phyloP scores from a whole-genome alignment of 2,888 invertebrate genomes.

The Eupelmus urozonus region DNA sequence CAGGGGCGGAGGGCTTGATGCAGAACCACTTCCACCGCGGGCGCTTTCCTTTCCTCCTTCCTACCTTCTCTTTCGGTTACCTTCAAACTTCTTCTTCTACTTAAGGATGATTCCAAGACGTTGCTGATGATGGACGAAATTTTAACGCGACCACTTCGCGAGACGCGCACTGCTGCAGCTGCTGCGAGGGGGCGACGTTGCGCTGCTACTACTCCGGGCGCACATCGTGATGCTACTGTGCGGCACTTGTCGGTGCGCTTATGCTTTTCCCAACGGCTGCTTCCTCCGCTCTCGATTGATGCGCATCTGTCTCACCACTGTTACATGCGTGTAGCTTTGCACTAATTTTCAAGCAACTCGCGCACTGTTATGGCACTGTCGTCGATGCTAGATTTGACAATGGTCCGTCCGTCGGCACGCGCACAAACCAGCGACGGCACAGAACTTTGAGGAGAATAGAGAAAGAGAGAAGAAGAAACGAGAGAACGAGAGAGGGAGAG shows the following conservation, averaged over 20 bases:
- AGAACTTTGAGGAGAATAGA: too few relatives aligned
- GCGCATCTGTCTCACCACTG: not conserved
- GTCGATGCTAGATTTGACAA: too few relatives aligned
- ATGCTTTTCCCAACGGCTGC: slow-evolving; percentile 2
- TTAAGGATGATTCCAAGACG: not conserved
- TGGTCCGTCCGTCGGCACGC: not conserved
- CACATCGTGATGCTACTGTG: slow-evolving; percentile 21
- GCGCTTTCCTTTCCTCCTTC: slow-evolving; percentile 24
- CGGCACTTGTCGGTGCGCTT: not conserved
- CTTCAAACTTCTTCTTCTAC: slow-evolving; percentile 22
- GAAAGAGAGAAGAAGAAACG: not conserved
- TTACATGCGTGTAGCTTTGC: slow-evolving; percentile 57
- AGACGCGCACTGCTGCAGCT: slow-evolving; percentile 41
- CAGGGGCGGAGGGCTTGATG: too few relatives aligned
- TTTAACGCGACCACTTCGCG: slow-evolving; percentile 34
- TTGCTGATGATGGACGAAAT: too few relatives aligned
- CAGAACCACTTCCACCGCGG: too few relatives aligned
- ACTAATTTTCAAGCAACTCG: slow-evolving; percentile 70
- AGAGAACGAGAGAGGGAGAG: slow-evolving; percentile 39
- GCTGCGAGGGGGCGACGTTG: slow-evolving; percentile 18
- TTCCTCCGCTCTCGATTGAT: slow-evolving; percentile 42
- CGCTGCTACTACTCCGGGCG: slow-evolving; percentile 25
- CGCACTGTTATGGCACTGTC: slow-evolving; percentile 64
- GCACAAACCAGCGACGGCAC: too few relatives aligned
- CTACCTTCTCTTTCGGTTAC: slow-evolving; percentile 25